phyloP scores from a whole-genome alignment of 2,888 invertebrate genomes.

The Metacarcinus magister region DNA sequence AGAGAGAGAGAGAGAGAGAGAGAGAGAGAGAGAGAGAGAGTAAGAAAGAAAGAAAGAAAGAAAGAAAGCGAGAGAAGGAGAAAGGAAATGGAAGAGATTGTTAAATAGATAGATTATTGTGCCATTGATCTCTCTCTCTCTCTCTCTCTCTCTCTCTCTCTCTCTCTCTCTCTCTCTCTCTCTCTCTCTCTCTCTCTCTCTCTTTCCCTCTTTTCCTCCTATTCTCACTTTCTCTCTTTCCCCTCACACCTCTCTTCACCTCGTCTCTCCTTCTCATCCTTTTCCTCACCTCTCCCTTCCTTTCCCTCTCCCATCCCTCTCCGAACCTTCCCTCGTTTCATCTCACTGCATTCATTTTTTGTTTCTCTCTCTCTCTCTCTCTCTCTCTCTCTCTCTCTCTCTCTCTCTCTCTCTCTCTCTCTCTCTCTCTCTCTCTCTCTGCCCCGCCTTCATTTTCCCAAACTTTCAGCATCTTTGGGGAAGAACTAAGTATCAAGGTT shows the following conservation, averaged over 20 bases:
- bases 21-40: too few relatives aligned
- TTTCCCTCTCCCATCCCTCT: not conserved
- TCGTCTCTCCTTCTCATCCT: not conserved
- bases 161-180: slow-evolving; percentile 16
- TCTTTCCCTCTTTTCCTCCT: not conserved
- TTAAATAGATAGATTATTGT: too few relatives aligned
- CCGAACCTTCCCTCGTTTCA: not conserved
- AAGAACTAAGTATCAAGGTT: too few relatives aligned
- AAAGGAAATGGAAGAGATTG: too few relatives aligned
- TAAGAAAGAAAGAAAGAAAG: too few relatives aligned
- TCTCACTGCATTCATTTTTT: not conserved
- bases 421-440: not conserved
- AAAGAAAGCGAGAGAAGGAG: too few relatives aligned
- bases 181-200: not conserved
- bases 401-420: slow-evolving; percentile 34
- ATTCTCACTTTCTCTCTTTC: not conserved
- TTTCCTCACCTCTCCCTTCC: not conserved
- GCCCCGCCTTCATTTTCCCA: not conserved
- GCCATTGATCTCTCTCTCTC: too few relatives aligned
- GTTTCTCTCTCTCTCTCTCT: slow-evolving; percentile 36
- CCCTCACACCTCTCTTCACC: not conserved
- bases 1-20: too few relatives aligned
- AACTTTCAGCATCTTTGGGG: too few relatives aligned
- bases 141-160: not conserved
- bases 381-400: not conserved